Evolutionary conservation across 2,113 vertebrate species (phyloP), one percentile per base, ranked within the genome.

Genomic region (Pseudorhombus dupliciocellatus): DNA sequence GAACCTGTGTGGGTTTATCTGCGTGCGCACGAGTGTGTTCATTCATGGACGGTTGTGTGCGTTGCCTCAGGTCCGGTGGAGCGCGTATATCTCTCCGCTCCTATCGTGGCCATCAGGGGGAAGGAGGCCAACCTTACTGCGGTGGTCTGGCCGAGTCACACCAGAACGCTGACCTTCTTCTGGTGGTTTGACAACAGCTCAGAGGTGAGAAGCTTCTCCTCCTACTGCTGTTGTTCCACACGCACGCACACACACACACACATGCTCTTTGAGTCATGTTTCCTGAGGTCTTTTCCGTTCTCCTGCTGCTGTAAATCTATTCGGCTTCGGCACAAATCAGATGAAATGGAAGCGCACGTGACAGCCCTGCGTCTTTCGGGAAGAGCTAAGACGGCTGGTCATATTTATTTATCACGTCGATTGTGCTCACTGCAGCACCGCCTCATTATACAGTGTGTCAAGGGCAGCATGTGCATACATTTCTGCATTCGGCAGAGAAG

Each of bases 101-200:
- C 97, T 5, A 95, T 97, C 75, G 96, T 99, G 0, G 91, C 95
- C 77, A 90, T 95, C 84, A 94, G 88, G 81, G 96, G 96, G 77
- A 96, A 95, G 75, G 94, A 96, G 44, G 92, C 96, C 60, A 99
- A 99, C 87, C 87, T 98, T 56, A 96, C 95, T 20, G 97, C 93
- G 0, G 89, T 96, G 5, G 95, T 98, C 73, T 98, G 95, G 96
- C 97, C 97, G 25, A 96, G 92, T 74, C 95, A 97, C 12, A 88
- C 94, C 62, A 95, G 95, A 79, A 97, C 95, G 0, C 86, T 97
- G 28, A 96, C 96, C 67, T 98, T 96, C 80, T 98, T 98, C 92
- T 99, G 97, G 97, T 99, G 97, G 97, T 94, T 99, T 72, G 95
- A 95, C 67, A 98, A 98, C 86, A 97, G 90, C 91, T 97, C 95